phyloP scores from a whole-genome alignment of 1,140 invertebrate species.

The Cataglyphis hispanica region DNA sequence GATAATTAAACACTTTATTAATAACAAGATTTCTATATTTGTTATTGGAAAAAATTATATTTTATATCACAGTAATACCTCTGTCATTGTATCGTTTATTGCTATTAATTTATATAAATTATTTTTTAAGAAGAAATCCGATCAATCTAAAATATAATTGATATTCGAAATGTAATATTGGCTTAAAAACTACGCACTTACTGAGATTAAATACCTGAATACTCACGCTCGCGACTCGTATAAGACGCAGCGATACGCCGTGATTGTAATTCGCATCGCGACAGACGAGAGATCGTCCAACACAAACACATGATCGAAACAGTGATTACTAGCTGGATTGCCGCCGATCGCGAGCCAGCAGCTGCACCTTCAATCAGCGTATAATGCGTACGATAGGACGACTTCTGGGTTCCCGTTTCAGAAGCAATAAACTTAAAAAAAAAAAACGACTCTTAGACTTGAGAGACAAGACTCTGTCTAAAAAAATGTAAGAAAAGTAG shows the following conservation, averaged over 20 bases:
- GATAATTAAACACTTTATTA: neutral
- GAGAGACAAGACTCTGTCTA: neutral
- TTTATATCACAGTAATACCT: neutral
- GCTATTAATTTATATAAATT: neutral
- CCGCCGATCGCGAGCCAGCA: slow-evolving; percentile 52
- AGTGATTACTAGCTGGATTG: slow-evolving; percentile 68
- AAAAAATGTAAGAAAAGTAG: neutral
- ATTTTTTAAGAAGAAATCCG: neutral
- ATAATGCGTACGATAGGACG: slow-evolving; percentile 32
- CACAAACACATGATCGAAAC: slow-evolving; percentile 75
- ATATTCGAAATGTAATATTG: neutral
- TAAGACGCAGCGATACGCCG: slow-evolving; percentile 43
- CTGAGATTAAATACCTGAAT: slow-evolving; percentile 6
- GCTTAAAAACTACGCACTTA: neutral
- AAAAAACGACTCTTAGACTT: neutral
- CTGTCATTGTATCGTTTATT: neutral
- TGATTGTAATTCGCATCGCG: slow-evolving; percentile 70
- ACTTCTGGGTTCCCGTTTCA: neutral
- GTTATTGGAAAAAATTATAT: neutral
- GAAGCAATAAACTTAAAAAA: neutral
- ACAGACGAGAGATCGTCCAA: slow-evolving; percentile 66
- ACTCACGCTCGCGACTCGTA: neutral
- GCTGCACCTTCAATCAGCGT: slow-evolving; percentile 71
- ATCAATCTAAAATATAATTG: neutral
- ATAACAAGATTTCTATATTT: neutral